Conservation (phyloP, 2,113 vertebrate genomes). For the Cichladusa arquata region DNA sequence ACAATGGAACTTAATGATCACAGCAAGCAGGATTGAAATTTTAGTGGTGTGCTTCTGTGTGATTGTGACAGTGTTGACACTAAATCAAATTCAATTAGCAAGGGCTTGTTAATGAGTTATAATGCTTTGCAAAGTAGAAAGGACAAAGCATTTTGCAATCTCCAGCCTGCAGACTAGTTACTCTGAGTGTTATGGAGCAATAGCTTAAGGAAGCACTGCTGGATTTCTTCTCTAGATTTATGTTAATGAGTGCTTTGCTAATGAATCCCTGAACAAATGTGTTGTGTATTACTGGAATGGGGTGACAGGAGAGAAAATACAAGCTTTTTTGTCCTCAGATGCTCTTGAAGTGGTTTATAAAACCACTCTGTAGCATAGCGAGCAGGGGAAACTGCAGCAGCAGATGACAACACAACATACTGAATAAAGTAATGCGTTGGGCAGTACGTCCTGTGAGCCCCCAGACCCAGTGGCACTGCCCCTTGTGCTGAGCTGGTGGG, state of each 20-base stretch:
- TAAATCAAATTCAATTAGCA: conserved; percentile 82
- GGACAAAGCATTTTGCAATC: conserved; percentile 64
- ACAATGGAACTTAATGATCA: conserved; percentile 69
- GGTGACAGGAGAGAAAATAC: background rate
- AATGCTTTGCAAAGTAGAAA: conserved; percentile 63
- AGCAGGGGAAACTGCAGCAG: background rate
- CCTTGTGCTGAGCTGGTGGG: rapidly evolving
- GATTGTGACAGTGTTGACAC: conserved; percentile 70
- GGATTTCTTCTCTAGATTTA: conserved; percentile 64
- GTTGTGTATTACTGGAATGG: background rate
- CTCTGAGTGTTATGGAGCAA: background rate
- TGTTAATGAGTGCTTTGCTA: conserved; percentile 56
- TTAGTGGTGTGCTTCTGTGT: conserved; percentile 65
- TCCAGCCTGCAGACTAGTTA: conserved; percentile 24
- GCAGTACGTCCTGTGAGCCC: background rate
- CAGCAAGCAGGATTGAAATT: conserved; percentile 55
- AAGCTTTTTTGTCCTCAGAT: conserved; percentile 69
- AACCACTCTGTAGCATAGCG: background rate
- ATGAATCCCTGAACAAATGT: conserved; percentile 64
- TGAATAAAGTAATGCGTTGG: background rate
- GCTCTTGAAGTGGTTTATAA: conserved; percentile 56
- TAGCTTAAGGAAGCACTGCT: conserved; percentile 32
- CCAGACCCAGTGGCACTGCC: background rate
- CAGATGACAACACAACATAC: background rate
- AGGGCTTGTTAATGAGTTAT: conserved; percentile 72